Conservation (phyloP, 2,113 vertebrate species). For the Poeciliopsis turrubarensis region DNA sequence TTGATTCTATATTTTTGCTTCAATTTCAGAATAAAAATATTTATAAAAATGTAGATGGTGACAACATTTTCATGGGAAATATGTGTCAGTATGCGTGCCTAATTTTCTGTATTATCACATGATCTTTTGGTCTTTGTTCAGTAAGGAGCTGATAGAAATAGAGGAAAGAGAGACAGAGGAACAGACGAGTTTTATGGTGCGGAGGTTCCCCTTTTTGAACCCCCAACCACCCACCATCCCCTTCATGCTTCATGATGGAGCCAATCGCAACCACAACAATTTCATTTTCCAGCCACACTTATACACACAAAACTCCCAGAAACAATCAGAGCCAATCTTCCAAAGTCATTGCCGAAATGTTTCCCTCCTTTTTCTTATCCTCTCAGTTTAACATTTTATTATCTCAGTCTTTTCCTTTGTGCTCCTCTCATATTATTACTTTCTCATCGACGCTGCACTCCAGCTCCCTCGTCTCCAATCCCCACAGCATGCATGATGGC, state of each 20-base stretch:
- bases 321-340: conserved; percentile 25
- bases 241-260: conserved; percentile 25
- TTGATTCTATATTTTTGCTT: background rate
- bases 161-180: conserved; percentile 14
- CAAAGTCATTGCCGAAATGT: conserved; percentile 23
- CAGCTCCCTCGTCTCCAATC: conserved; percentile 29
- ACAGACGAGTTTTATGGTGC: conserved; percentile 36
- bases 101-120: conserved; percentile 55
- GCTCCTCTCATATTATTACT: conserved; percentile 31
- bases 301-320: conserved; percentile 41
- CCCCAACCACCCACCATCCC: too few relatives aligned
- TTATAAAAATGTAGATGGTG: background rate
- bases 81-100: background rate
- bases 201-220: conserved; percentile 11
- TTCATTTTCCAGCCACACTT: conserved; percentile 59
- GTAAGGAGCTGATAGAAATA: conserved; percentile 32
- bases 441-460: conserved; percentile 15
- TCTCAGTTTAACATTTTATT: conserved; percentile 26
- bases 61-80: background rate
- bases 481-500: conserved; percentile 51
- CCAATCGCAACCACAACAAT: conserved; percentile 65
- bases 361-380: conserved; percentile 22
- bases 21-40: too few relatives aligned
- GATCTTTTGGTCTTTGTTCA: conserved; percentile 21
- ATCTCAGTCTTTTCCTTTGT: conserved; percentile 5